Evolutionary conservation across 2,888 invertebrate species (phyloP), one percentile per base, ranked within the genome.

Genomic region (Syritta pipiens): DNA sequence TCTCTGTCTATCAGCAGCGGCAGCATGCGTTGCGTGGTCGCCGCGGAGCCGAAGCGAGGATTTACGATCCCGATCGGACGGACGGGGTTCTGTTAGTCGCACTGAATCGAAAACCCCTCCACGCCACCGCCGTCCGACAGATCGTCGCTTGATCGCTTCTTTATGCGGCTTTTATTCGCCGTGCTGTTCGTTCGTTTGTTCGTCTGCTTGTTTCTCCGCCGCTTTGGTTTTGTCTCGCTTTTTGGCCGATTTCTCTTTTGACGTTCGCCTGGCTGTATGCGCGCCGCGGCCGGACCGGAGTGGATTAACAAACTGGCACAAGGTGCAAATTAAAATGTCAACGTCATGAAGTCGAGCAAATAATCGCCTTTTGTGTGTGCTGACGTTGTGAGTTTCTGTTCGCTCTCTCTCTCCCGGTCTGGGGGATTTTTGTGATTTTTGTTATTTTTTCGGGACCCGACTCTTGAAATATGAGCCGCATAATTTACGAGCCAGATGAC

Each of bases 281-380:
- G 37, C n/a, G 6, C 28, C n/a, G 2, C 2, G 28, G 4, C 28
- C 28, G n/a, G 37, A 7, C 37, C 22, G 42, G 37, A 57, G 57
- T 53, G 74, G 79, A 79, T 79, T 79, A 79, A 79, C 62, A 65
- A 79, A 79, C 79, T 79, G 57, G 79, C 74, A 79, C 79, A 79
- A 79, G 79, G 79, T 79, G 79, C 79, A 79, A 79, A 79, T 79
- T 79, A 79, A 79, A 79, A 79, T 79, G 79, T 79, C 79, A 79
- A 74, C 79, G 79, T 79, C 79, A 79, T 79, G 74, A 79, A 74
- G 74, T 79, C 79, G 79, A 62, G 67, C 74, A 79, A 79, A 79
- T 79, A 79, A 77, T 79, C 74, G 74, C 79, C 72, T 79, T 68
- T 67, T 67, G 62, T 79, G 59, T 22, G 46, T 57, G 19, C 59